A percentile compares a stretch with the other conserved stretches of the same genome.
Evolutionary conservation across 1,140 invertebrate genomes (phyloP).

Genomic region (Habropoda laboriosa): DNA sequence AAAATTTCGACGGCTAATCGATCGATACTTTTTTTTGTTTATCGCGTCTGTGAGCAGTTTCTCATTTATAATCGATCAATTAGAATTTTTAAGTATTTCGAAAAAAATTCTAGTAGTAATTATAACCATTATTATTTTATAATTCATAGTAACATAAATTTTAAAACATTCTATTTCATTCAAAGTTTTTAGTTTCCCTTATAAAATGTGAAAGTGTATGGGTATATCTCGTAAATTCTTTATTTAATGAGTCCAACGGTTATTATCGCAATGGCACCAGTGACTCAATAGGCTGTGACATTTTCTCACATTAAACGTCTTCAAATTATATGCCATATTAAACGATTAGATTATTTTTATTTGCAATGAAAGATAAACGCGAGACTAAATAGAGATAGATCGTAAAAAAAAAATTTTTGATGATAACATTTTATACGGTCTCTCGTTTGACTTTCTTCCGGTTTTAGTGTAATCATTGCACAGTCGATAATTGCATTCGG

Average conservation of each 20-base stretch:
- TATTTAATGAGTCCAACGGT: slow-evolving; percentile 17
- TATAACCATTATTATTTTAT: not conserved
- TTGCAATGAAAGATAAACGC: not conserved
- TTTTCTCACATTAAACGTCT: not conserved
- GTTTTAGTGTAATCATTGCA: not conserved
- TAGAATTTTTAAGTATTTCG: not conserved
- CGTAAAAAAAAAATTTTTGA: not conserved
- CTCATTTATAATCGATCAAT: not conserved
- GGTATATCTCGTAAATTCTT: not conserved
- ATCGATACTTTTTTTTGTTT: not conserved
- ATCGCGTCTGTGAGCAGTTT: not conserved
- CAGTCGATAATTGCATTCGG: not conserved
- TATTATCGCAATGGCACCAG: slow-evolving; percentile 11
- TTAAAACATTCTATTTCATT: too few species aligned
- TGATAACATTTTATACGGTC: not conserved
- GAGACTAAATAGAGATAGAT: not conserved
- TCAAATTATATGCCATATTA: not conserved
- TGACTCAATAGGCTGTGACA: slow-evolving; percentile 17
- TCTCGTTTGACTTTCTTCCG: not conserved
- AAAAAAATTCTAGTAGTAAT: not conserved
- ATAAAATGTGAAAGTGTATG: not conserved
- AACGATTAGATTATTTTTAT: not conserved
- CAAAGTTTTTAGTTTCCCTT: not conserved
- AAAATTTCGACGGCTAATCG: not conserved
- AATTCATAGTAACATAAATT: not conserved